Conservation (phyloP, 1,140 invertebrate species). For the Plodia interpunctella region DNA sequence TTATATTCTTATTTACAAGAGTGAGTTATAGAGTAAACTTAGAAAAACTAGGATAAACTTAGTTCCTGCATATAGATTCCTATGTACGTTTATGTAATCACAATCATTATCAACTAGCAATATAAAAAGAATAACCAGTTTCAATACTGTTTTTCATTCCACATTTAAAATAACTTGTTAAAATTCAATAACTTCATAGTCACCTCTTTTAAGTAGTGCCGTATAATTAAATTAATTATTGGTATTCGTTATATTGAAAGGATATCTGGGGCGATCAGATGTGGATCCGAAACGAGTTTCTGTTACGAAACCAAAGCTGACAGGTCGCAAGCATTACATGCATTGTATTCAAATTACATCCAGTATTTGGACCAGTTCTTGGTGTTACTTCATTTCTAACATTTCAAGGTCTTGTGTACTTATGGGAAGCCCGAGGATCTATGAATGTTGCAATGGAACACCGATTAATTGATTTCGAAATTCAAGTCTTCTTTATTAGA, state of each 20-base stretch:
- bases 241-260: neutral
- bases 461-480: constrained; percentile 20
- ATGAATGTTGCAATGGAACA: constrained; percentile 19
- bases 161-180: too few species aligned
- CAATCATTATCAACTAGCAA: too few species aligned
- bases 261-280: neutral
- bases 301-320: constrained; percentile 12
- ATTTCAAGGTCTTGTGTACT: constrained; percentile 25
- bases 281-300: neutral
- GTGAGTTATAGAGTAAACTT: too few species aligned
- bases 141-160: too few species aligned
- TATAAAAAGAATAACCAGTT: too few species aligned
- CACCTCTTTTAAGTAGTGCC: too few species aligned
- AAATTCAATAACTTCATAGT: too few species aligned
- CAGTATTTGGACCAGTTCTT: constrained; percentile 34
- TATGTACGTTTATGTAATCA: too few species aligned
- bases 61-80: too few species aligned
- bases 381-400: constrained; percentile 18
- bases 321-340: constrained; percentile 28
- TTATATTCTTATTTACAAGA: too few species aligned
- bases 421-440: constrained; percentile 17
- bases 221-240: neutral
- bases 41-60: too few species aligned
- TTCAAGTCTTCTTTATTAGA: constrained; percentile 3
- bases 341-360: constrained; percentile 54